Base-by-base conservation (phyloP, 1,140 invertebrate species). In the Sminthurinus signatus region DNA sequence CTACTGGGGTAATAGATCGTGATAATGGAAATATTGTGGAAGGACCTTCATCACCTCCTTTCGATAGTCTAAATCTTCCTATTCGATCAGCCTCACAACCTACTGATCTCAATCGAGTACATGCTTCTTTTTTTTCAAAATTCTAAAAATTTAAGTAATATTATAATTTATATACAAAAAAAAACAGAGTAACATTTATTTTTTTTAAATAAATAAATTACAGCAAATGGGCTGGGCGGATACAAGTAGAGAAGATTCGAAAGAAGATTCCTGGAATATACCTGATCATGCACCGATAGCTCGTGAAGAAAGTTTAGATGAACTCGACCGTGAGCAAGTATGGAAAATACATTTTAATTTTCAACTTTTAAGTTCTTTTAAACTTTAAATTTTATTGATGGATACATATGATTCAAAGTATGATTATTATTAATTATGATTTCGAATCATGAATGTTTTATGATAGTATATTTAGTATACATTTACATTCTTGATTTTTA, bases 251-350 rank as follows among this genome's bases (percentile, higher is more conserved):
- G 73, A 74, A 63, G 73, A 75, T 60, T 75, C 74, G 32, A 73
- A 68, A 67, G 78, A 79, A 46, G 78, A 80, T 60, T 78, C 79
- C 8, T 81, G 81, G 80, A 80, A 81, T 55, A 80, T 80, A 60
- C 62, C 62, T 21, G 77, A 72, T 31, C 80, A 72, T 61, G 83
- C 84, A 39, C 84, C 84, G 25, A 85, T 85, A 57, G 84, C 83
- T 31, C 82, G 82, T 71, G 75, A 85, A 64, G 84, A 85, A 70
- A 85, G 83, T 19, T 75, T 85, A 54, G 84, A 85, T 68, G 84
- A 85, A 74, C 77, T 85, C 61, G 83, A 84, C 74, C 69, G 65
- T 78, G 79, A 68, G 75, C 73, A 73, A 61, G 74, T 75, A 57
- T 65, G 66, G 43, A 56, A 1, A 42, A 31, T 31, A 51, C 32